Conservation (phyloP, 1,140 invertebrate genomes). For the Agrilus planipennis region DNA sequence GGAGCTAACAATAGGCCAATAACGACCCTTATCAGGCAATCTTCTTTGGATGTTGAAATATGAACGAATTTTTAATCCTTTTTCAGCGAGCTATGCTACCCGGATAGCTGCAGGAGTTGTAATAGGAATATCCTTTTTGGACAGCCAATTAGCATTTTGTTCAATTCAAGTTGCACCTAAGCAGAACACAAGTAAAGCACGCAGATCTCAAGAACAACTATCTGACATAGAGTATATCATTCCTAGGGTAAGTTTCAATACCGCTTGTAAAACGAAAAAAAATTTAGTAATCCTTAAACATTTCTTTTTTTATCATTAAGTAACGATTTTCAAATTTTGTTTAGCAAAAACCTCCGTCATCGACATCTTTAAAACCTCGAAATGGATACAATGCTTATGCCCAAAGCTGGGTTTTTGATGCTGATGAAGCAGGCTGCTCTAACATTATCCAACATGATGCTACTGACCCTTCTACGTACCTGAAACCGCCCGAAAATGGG, state of each 20-base stretch:
- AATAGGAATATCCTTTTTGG: conserved; percentile 36
- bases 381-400: conserved; percentile 33
- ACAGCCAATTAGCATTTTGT: conserved; percentile 39
- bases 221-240: conserved; percentile 40
- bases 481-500: conserved; percentile 27
- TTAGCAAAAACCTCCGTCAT: too few relatives aligned
- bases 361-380: conserved; percentile 25
- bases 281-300: too few relatives aligned
- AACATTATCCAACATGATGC: too few relatives aligned
- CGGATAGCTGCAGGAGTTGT: conserved; percentile 32
- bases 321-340: too few relatives aligned
- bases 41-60: too few relatives aligned
- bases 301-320: too few relatives aligned
- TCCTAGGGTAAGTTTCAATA: conserved; percentile 33
- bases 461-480: conserved; percentile 21
- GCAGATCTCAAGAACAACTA: conserved; percentile 33
- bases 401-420: conserved; percentile 38
- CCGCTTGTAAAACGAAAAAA: conserved; percentile 3
- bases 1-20: too few relatives aligned
- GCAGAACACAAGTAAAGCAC: conserved; percentile 17
- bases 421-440: conserved; percentile 19
- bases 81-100: conserved; percentile 34
- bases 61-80: too few relatives aligned
- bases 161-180: conserved; percentile 31
- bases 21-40: too few relatives aligned